Conservation (phyloP, 2,797 vertebrate species). For the Cirrhinus mrigala region DNA sequence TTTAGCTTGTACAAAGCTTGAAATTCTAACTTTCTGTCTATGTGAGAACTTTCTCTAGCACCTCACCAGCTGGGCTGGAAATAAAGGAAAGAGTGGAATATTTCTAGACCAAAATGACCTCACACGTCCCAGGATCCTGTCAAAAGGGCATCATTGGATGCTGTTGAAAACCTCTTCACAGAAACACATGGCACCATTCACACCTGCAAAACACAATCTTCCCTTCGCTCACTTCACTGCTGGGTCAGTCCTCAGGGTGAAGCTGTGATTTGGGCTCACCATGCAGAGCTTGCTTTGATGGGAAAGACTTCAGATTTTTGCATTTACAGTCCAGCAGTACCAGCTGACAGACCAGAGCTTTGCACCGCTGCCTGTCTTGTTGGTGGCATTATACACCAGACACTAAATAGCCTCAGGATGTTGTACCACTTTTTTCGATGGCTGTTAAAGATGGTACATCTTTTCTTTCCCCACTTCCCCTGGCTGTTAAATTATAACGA, state of each 20-base stretch:
- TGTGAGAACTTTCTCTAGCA: not conserved
- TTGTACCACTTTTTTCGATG: not conserved
- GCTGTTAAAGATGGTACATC: not conserved
- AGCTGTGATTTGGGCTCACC: slow-evolving; percentile 6
- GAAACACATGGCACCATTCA: slow-evolving; percentile 23
- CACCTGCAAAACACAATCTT: slow-evolving; percentile 22
- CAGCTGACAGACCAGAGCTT: slow-evolving; percentile 14
- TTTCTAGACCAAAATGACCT: slow-evolving; percentile 18
- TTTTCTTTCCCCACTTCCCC: not conserved
- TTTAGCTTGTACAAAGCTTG: slow-evolving; percentile 1
- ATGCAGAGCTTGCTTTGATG: slow-evolving; percentile 26
- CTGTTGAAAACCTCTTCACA: slow-evolving; percentile 20
- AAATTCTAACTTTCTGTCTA: not conserved
- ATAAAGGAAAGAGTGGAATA: not conserved
- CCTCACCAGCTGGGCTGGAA: not conserved
- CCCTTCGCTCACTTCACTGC: slow-evolving; percentile 22
- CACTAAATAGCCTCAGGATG: not conserved
- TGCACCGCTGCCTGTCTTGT: not conserved
- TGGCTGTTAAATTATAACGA: not conserved
- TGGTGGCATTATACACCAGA: slow-evolving; percentile 6
- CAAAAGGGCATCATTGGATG: slow-evolving; percentile 12
- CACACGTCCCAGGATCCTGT: not conserved
- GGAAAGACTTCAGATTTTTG: slow-evolving; percentile 11
- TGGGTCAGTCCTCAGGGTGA: slow-evolving; percentile 28
- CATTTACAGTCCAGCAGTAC: not conserved